phyloP scores from a whole-genome alignment of 2,113 vertebrate species.

The Campylomormyrus numenius region DNA sequence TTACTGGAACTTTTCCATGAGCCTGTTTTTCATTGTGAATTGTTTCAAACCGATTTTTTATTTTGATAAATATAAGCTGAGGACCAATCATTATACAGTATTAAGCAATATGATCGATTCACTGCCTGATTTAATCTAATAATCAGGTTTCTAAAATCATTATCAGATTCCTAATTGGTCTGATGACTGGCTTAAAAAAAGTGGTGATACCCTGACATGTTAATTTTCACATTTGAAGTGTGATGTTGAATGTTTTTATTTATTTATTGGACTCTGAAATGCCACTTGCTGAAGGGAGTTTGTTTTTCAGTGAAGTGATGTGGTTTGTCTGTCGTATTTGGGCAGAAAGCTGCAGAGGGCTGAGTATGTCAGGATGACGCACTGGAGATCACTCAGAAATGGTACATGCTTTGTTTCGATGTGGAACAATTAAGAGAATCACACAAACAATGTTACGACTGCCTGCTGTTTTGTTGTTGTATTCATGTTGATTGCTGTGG shows the following conservation, averaged over 20 bases:
- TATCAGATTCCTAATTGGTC: slow-evolving; percentile 33
- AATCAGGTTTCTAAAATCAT: slow-evolving; percentile 40
- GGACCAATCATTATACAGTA: slow-evolving; percentile 29
- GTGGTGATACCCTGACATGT: not conserved
- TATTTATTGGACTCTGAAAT: not conserved
- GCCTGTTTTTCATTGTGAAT: not conserved
- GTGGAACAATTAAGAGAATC: not conserved
- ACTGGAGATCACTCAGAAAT: not conserved
- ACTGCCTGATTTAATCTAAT: slow-evolving; percentile 36
- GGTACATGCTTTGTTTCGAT: not conserved
- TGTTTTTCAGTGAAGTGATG: not conserved
- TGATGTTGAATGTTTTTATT: not conserved
- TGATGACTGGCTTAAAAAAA: slow-evolving; percentile 39
- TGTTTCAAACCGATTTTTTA: not conserved
- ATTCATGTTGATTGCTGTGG: not conserved
- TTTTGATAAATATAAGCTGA: slow-evolving; percentile 17
- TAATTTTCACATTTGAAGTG: not conserved
- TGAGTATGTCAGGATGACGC: not conserved
- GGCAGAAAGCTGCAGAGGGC: not conserved
- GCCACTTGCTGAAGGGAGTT: not conserved
- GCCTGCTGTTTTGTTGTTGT: not conserved
- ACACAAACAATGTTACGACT: not conserved
- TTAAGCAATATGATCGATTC: slow-evolving; percentile 31
- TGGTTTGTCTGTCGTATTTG: not conserved
- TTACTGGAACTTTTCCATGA: not conserved